Percentiles rank a stretch among this genome's conserved stretches.
Evolutionary conservation across 2,113 vertebrate genomes (phyloP).

Genomic region (Lamprologus callipterus): DNA sequence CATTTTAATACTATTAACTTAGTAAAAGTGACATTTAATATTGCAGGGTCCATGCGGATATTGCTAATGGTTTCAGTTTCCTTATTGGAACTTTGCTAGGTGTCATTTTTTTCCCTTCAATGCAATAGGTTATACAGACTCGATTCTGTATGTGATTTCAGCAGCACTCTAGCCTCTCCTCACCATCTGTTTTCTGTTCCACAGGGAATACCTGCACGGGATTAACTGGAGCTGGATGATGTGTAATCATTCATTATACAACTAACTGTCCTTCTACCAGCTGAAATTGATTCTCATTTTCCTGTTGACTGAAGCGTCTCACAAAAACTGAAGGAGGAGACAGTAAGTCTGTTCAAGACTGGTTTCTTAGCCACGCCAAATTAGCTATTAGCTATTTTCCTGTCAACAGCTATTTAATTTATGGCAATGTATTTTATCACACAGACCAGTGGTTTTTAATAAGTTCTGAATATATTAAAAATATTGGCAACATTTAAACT

Average conservation of each 20-base stretch:
- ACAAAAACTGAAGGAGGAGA: slow-evolving; percentile 16
- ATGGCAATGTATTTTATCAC: background rate
- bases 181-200: slow-evolving; percentile 63
- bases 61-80: slow-evolving; percentile 52
- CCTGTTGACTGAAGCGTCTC: slow-evolving; percentile 69
- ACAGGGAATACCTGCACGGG: slow-evolving; percentile 67
- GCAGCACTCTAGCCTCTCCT: slow-evolving; percentile 21
- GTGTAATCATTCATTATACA: slow-evolving; percentile 70
- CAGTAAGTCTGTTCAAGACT: slow-evolving; percentile 20
- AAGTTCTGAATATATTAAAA: background rate
- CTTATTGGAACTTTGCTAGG: slow-evolving; percentile 37
- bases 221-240: slow-evolving; percentile 60
- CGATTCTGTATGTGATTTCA: slow-evolving; percentile 3
- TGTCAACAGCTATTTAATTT: slow-evolving; percentile 14
- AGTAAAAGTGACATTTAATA: slow-evolving; percentile 47
- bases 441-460: background rate
- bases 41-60: slow-evolving; percentile 37
- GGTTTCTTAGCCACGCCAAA: background rate
- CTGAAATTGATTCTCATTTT: slow-evolving; percentile 70
- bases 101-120: slow-evolving; percentile 1
- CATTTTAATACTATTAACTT: slow-evolving; percentile 48
- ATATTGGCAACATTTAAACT: background rate
- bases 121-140: slow-evolving; percentile 20
- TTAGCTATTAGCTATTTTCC: background rate
- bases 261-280: slow-evolving; percentile 62